These are phyloP conservation scores for Tragelaphus scriptus DNA, from an alignment of 2,113 vertebrate genomes.

Conservation along the genomic window DNA sequence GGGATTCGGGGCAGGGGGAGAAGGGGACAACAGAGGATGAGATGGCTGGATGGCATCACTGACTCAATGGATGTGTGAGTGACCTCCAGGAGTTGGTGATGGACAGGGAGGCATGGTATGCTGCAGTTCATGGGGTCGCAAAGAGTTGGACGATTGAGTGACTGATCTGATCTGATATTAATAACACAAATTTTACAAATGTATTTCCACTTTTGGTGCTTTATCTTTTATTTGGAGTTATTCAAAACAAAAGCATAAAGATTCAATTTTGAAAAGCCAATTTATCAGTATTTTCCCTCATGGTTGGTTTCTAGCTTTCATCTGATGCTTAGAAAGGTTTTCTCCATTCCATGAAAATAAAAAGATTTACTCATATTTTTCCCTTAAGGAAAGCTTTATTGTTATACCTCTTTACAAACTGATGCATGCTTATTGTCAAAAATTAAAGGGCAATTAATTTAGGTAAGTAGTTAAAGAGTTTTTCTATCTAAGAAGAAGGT, in stretches of 20 bases:
- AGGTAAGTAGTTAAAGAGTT: neutral
- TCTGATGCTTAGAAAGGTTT: neutral
- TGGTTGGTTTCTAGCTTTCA: conserved; percentile 24
- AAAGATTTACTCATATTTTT: neutral
- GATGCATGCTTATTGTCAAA: conserved; percentile 33
- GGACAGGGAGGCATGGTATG: too few species aligned
- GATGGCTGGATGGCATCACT: too few species aligned
- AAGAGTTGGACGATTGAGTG: too few species aligned
- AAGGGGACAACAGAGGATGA: too few species aligned
- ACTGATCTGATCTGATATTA: neutral
- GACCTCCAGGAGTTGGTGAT: too few species aligned
- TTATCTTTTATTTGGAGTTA: conserved; percentile 25
- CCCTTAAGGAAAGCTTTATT: conserved; percentile 42
- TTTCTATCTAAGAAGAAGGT: neutral
- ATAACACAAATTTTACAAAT: conserved; percentile 19
- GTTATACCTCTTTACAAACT: conserved; percentile 31
- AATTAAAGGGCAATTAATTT: conserved; percentile 24
- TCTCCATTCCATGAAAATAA: conserved; percentile 12
- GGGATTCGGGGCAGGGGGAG: too few species aligned
- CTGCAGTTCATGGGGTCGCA: too few species aligned
- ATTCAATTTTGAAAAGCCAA: neutral
- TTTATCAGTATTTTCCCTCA: neutral
- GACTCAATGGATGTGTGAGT: too few species aligned
- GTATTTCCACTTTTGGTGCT: neutral
- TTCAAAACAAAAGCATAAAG: conserved; percentile 1